phyloP scores from a whole-genome alignment of 1,140 invertebrate genomes.

The Atta cephalotes region DNA sequence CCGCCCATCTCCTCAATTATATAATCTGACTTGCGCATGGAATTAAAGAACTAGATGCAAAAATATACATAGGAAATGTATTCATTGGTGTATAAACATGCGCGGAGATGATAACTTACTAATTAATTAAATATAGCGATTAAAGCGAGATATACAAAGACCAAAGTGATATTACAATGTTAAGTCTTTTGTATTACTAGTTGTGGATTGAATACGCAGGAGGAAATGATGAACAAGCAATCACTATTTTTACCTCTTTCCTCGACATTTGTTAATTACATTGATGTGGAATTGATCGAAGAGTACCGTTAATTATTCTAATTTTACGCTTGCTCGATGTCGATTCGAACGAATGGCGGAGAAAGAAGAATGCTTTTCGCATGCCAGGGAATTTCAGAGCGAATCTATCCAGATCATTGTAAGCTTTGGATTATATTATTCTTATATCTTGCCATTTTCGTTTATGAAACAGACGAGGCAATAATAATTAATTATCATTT shows the following conservation, averaged over 20 bases:
- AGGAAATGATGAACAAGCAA: slow-evolving; percentile 9
- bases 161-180: slow-evolving; percentile 7
- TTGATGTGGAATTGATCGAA: slow-evolving; percentile 22
- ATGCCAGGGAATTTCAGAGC: slow-evolving; percentile 30
- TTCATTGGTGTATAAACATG: not conserved
- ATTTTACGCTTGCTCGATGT: slow-evolving; percentile 23
- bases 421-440: slow-evolving; percentile 16
- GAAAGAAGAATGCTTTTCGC: slow-evolving; percentile 30
- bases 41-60: not conserved
- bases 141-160: not conserved
- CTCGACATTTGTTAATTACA: slow-evolving; percentile 43
- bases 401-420: not conserved
- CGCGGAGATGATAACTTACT: not conserved
- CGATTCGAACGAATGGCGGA: slow-evolving; percentile 3
- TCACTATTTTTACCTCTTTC: not conserved
- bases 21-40: not conserved
- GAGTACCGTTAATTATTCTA: slow-evolving; percentile 41
- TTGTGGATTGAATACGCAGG: not conserved
- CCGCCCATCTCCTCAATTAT: too few species aligned
- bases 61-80: not conserved
- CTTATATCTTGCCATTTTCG: not conserved
- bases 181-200: not conserved
- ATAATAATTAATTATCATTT: slow-evolving; percentile 44
- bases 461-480: slow-evolving; percentile 2
- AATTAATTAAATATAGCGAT: slow-evolving; percentile 45